phyloP scores from a whole-genome alignment of 2,113 vertebrate species.

The Lagenorhynchus albirostris region DNA sequence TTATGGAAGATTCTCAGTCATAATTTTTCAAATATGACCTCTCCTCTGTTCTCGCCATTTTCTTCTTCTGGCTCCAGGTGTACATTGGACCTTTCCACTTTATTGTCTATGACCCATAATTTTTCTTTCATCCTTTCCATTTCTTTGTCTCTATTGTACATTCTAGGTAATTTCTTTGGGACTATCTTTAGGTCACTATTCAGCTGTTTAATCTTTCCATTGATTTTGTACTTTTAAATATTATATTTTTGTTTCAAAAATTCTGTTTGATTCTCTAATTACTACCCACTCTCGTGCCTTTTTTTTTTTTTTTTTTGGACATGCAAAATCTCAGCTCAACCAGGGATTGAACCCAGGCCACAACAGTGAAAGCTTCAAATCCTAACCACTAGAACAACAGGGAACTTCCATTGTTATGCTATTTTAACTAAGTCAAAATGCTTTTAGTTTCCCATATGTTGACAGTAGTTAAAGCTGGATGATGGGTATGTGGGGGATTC shows the following conservation, averaged over 20 bases:
- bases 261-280: neutral
- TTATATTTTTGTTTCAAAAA: neutral
- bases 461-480: slow-evolving; percentile 2
- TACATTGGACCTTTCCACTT: neutral
- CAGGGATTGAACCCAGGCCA: neutral
- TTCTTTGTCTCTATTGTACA: neutral
- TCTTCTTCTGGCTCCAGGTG: neutral
- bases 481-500: neutral
- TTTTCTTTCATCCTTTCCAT: neutral
- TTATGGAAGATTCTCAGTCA: neutral
- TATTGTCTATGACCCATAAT: neutral
- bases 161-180: neutral
- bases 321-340: neutral
- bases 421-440: neutral
- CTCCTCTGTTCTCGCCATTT: neutral
- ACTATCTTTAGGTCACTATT: neutral
- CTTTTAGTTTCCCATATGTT: neutral
- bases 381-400: neutral
- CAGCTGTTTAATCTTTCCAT: neutral
- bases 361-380: neutral
- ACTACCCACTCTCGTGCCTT: neutral
- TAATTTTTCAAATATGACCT: slow-evolving; percentile 1
- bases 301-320: neutral
- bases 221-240: neutral
- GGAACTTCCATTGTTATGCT: neutral